Percentiles rank a stretch among this genome's conserved stretches.
phyloP scores from a whole-genome alignment of 2,113 vertebrate genomes.

The Copsychus sechellarum region DNA sequence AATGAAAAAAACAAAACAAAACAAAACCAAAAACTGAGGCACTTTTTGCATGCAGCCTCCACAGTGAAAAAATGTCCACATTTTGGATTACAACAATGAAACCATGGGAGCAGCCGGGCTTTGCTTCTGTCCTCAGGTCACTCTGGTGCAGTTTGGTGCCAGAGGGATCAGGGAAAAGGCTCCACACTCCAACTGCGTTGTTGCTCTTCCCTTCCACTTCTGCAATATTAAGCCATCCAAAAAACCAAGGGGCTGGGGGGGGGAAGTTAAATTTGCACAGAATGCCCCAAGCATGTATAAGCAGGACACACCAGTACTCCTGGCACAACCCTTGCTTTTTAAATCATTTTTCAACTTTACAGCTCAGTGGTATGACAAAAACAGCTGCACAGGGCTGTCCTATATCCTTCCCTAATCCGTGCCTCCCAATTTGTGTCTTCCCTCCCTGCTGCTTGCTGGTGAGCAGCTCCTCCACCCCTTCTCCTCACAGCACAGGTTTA shows the following conservation, averaged over 20 bases:
- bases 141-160: conserved; percentile 31
- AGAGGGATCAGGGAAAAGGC: conserved; percentile 23
- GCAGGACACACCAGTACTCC: not conserved
- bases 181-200: not conserved
- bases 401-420: not conserved
- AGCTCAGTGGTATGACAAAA: conserved; percentile 46
- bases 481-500: accelerated
- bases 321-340: not conserved
- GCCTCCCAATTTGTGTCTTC: not conserved
- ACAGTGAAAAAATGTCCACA: not conserved
- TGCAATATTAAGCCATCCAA: conserved; percentile 45
- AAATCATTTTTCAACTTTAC: conserved; percentile 34
- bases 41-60: not conserved
- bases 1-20: too few relatives aligned
- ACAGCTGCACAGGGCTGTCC: not conserved
- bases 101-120: conserved; percentile 13
- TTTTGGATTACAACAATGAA: conserved; percentile 37
- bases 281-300: conserved; percentile 15
- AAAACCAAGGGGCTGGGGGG: accelerated
- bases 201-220: conserved; percentile 57
- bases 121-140: conserved; percentile 55
- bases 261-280: conserved; percentile 44
- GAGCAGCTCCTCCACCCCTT: not conserved
- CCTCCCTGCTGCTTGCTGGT: not conserved
- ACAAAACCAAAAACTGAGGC: not conserved